A percentile compares a stretch with the other conserved stretches of the same genome.
Conservation (phyloP, 2,113 vertebrate genomes). For the Periophthalmodon schlosseri region DNA sequence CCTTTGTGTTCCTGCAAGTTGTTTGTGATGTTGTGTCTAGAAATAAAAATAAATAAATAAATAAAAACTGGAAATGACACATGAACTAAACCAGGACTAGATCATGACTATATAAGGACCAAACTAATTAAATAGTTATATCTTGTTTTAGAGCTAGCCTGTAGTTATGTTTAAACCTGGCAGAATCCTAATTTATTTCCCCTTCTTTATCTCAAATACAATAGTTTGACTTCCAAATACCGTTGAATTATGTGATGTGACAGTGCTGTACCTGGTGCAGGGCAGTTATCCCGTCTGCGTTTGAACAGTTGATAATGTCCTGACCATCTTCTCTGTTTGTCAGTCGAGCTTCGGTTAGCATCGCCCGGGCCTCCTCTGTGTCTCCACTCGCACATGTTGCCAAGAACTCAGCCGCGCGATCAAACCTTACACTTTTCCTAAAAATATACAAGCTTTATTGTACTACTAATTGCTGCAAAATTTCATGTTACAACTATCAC, state of each 20-base stretch:
- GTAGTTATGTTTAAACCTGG: too few species aligned
- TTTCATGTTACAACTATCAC: too few species aligned
- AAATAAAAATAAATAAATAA: too few species aligned
- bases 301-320: conserved; percentile 81
- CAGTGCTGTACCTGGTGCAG: conserved; percentile 82
- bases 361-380: conserved; percentile 82
- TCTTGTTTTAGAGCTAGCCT: too few species aligned
- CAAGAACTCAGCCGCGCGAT: conserved; percentile 87
- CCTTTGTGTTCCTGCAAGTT: too few species aligned
- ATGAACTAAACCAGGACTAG: background rate
- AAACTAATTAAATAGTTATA: background rate
- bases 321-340: conserved; percentile 18
- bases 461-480: too few species aligned
- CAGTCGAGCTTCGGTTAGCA: conserved; percentile 75
- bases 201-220: too few species aligned
- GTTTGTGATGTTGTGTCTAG: too few species aligned
- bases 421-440: conserved; percentile 83
- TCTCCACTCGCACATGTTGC: conserved; percentile 87
- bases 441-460: background rate
- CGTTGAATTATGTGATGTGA: background rate
- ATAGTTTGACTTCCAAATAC: background rate
- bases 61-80: background rate
- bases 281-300: conserved; percentile 89
- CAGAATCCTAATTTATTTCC: too few species aligned
- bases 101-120: background rate